Percentiles rank a stretch among this genome's conserved stretches.
Conservation (phyloP, 2,888 invertebrate species). For the Andrena camellia region DNA sequence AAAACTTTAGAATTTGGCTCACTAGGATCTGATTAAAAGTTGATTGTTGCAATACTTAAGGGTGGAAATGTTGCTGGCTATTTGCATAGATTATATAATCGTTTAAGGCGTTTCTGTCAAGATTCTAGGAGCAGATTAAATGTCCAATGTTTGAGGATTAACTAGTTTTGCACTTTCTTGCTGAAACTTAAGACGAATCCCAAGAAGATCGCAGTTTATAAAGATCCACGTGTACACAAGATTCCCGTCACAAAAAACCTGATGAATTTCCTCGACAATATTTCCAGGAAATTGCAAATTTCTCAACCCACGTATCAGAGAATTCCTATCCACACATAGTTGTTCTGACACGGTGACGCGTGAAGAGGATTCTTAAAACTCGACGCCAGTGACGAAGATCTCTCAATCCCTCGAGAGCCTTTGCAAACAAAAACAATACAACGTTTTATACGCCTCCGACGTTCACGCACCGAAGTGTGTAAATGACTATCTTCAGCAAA, state of each 20-base stretch:
- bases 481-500: constrained; percentile 57
- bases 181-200: background rate
- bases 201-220: background rate
- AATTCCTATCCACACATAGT: background rate
- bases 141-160: background rate
- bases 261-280: background rate
- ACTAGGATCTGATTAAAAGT: too few relatives aligned
- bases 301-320: background rate
- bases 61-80: too few relatives aligned
- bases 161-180: background rate
- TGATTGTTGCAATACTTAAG: too few relatives aligned
- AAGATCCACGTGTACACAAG: too few relatives aligned
- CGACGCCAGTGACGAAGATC: constrained; percentile 50
- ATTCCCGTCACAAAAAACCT: too few relatives aligned
- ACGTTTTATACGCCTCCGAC: constrained; percentile 23
- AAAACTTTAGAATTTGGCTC: too few relatives aligned
- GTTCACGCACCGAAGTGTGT: constrained; percentile 35
- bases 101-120: too few relatives aligned
- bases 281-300: background rate
- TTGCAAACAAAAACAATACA: constrained; percentile 32
- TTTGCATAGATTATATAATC: too few relatives aligned
- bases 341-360: background rate
- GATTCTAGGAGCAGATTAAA: too few relatives aligned
- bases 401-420: constrained; percentile 43
- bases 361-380: constrained; percentile 33